phyloP scores from a whole-genome alignment of 2,797 vertebrate genomes.

The Momotus momota region DNA sequence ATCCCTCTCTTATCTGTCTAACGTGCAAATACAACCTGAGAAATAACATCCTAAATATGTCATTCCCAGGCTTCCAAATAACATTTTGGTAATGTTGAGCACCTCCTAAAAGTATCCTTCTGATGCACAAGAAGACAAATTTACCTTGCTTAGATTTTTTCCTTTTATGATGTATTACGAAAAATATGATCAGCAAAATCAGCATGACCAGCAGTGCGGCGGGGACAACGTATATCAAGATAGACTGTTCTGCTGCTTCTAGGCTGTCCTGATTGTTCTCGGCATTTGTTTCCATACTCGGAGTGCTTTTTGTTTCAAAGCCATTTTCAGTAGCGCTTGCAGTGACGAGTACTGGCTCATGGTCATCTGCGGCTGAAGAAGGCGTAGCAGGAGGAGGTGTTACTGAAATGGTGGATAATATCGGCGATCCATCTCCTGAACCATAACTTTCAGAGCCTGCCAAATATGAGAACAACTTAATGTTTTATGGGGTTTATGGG shows the following conservation, averaged over 20 bases:
- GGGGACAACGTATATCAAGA: constrained; percentile 68
- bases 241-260: neutral
- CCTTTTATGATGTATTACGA: constrained; percentile 57
- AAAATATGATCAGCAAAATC: constrained; percentile 35
- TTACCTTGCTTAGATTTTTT: constrained; percentile 80
- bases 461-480: constrained; percentile 24
- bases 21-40: neutral
- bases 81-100: neutral
- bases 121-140: neutral
- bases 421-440: constrained; percentile 19
- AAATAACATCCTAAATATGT: neutral
- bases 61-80: neutral
- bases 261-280: neutral
- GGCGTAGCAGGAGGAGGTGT: neutral
- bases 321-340: neutral
- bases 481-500: neutral
- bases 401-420: neutral
- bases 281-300: neutral
- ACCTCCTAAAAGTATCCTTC: neutral
- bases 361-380: neutral
- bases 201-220: constrained; percentile 51
- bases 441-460: constrained; percentile 14
- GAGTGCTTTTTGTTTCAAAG: neutral
- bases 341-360: neutral
- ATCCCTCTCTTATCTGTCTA: neutral